Percentiles rank a stretch among this genome's conserved stretches.
These are phyloP conservation scores for Troides oblongomaculatus DNA, from an alignment of 2,888 invertebrate genomes.

Conservation along the genomic window DNA sequence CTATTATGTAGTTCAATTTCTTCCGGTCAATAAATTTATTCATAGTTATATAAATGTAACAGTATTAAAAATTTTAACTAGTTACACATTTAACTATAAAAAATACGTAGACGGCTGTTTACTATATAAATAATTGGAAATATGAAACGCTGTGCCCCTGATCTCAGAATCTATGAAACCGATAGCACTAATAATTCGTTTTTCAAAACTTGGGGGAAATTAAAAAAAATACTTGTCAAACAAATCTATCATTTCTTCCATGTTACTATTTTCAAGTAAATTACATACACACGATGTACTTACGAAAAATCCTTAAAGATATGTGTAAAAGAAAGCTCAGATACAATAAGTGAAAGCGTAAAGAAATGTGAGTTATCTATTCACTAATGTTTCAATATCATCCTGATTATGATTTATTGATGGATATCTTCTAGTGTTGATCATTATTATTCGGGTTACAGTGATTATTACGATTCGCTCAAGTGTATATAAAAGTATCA, in stretches of 20 bases:
- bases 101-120: no score
- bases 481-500: no score
- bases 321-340: not conserved
- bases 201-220: not conserved
- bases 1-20: no score
- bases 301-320: constrained; percentile 1
- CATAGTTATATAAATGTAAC: no score
- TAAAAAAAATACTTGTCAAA: constrained; percentile 1
- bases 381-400: not conserved
- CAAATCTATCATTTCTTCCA: not conserved
- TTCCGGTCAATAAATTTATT: no score
- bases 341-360: not conserved
- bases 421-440: no score
- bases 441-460: no score
- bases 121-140: not conserved
- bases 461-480: no score
- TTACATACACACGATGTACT: constrained; percentile 1
- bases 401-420: no score
- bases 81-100: no score
- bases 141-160: not conserved
- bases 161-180: not conserved
- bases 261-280: not conserved
- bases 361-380: not conserved
- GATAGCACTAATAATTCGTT: not conserved
- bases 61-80: no score